A percentile compares a stretch with the other conserved stretches of the same genome.
These are phyloP conservation scores for Julus scandinavius DNA, from an alignment of 2,888 invertebrate species.

Conservation along the genomic window DNA sequence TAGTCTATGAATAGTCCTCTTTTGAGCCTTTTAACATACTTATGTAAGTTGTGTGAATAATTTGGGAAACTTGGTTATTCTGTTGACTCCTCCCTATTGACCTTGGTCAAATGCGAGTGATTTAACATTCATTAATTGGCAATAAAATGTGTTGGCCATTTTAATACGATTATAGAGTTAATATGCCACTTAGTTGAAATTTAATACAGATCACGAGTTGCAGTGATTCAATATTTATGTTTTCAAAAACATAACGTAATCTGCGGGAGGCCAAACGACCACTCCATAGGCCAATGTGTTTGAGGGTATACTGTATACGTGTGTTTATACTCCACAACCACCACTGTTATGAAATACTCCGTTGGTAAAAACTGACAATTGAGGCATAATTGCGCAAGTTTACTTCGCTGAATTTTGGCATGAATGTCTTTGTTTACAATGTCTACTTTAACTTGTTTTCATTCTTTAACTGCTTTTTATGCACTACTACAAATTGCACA, in stretches of 20 bases:
- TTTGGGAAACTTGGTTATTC: too few relatives aligned
- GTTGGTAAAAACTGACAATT: not conserved
- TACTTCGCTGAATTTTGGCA: not conserved
- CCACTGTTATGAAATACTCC: not conserved
- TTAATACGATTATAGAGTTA: not conserved
- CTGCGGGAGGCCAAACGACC: not conserved
- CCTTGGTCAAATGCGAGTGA: not conserved
- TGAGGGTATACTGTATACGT: not conserved
- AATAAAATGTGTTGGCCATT: not conserved
- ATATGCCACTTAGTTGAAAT: conserved; percentile 8
- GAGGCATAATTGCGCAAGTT: conserved; percentile 1
- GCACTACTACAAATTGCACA: conserved; percentile 10
- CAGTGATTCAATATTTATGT: not conserved
- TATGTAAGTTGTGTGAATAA: too few relatives aligned
- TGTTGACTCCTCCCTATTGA: not conserved
- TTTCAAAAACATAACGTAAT: not conserved
- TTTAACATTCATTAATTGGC: not conserved
- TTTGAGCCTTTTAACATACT: too few relatives aligned
- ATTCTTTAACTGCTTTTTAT: not conserved
- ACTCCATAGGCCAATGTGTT: not conserved
- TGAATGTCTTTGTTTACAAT: conserved; percentile 35
- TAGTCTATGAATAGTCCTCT: too few relatives aligned
- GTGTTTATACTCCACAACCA: not conserved
- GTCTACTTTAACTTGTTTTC: not conserved
- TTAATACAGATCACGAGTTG: not conserved